Conservation (phyloP, 2,113 vertebrate genomes). For the Anoura caudifer region DNA sequence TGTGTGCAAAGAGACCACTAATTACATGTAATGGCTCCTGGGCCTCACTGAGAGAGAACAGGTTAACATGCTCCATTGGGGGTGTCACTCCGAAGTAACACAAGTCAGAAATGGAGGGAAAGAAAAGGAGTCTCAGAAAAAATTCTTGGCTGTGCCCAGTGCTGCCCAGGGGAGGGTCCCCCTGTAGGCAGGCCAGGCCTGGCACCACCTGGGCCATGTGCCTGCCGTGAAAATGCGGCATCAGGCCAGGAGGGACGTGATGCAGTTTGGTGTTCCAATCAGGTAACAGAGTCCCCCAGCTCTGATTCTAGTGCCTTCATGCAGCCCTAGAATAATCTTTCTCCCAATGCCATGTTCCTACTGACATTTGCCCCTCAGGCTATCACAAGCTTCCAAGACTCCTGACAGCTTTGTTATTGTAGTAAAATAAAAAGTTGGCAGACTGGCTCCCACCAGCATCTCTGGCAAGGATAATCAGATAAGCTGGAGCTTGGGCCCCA, state of each 20-base stretch:
- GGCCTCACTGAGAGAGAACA: background rate
- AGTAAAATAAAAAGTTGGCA: background rate
- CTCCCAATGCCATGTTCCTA: background rate
- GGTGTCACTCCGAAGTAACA: background rate
- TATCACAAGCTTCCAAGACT: background rate
- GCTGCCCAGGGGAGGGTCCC: background rate
- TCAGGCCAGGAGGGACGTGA: background rate
- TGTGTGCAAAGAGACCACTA: background rate
- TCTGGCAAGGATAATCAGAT: background rate
- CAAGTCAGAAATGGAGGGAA: background rate
- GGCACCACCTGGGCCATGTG: background rate
- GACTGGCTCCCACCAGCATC: background rate
- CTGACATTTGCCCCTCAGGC: background rate
- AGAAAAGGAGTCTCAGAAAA: background rate
- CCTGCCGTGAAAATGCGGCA: background rate
- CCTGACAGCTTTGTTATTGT: background rate
- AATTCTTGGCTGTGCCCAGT: rapidly evolving
- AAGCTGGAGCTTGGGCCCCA: background rate
- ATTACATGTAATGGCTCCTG: background rate
- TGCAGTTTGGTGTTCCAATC: rapidly evolving
- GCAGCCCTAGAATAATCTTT: background rate
- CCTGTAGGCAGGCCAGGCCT: background rate
- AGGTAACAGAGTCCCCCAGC: rapidly evolving
- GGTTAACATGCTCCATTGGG: background rate
- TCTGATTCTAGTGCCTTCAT: background rate